Conservation (phyloP, 1,140 invertebrate species). For the Acromyrmex heyeri region DNA sequence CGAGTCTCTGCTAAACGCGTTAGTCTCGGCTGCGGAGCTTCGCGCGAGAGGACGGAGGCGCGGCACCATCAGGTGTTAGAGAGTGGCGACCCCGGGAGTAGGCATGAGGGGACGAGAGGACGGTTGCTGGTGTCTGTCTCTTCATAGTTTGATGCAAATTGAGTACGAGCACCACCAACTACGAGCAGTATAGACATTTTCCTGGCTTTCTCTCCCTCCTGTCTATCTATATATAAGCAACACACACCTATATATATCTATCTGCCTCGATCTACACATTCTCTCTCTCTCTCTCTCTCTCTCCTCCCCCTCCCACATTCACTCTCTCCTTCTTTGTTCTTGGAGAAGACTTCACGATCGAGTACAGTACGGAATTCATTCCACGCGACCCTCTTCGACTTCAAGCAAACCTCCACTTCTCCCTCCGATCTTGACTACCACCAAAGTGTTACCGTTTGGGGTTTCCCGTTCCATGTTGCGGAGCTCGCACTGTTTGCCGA, state of each 20-base stretch:
- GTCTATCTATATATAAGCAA: slow-evolving; percentile 7
- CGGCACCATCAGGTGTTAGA: slow-evolving; percentile 75
- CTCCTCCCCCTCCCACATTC: background rate
- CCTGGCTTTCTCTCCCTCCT: slow-evolving; percentile 45
- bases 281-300: slow-evolving; percentile 12
- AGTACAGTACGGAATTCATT: slow-evolving; percentile 78
- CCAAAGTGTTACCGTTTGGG: slow-evolving; percentile 80
- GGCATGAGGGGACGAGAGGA: slow-evolving; percentile 26
- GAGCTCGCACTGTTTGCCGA: slow-evolving; percentile 72
- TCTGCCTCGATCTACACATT: slow-evolving; percentile 40
- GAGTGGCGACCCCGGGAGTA: slow-evolving; percentile 61
- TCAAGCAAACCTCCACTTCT: slow-evolving; percentile 67
- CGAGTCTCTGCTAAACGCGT: slow-evolving; percentile 86
- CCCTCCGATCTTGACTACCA: slow-evolving; percentile 64
- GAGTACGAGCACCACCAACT: slow-evolving; percentile 81
- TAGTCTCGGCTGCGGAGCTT: slow-evolving; percentile 82
- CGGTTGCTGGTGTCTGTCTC: slow-evolving; percentile 68
- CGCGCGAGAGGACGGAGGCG: slow-evolving; percentile 68
- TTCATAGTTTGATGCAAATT: slow-evolving; percentile 85
- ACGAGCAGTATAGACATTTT: slow-evolving; percentile 76
- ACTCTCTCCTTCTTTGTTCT: slow-evolving; percentile 26
- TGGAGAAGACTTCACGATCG: slow-evolving; percentile 60
- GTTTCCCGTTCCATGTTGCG: slow-evolving; percentile 75
- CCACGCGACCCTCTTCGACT: slow-evolving; percentile 61
- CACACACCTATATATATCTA: slow-evolving; percentile 5